phyloP scores from a whole-genome alignment of 2,888 invertebrate species.

The Diabrotica balteata region DNA sequence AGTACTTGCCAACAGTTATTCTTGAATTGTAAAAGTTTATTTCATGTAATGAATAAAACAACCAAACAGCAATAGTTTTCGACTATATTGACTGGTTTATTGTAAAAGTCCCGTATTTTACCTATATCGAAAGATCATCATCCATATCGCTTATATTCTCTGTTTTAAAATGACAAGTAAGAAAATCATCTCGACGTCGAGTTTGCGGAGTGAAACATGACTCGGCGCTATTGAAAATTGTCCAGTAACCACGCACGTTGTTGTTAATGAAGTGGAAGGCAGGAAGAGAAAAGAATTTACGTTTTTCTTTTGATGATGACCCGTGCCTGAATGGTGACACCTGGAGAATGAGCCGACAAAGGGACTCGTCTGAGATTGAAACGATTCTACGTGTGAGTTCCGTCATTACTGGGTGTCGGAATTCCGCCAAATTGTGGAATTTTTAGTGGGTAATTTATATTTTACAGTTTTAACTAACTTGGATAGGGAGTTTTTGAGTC shows the following conservation, averaged over 20 bases:
- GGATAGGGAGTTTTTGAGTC: no score
- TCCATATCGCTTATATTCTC: no score
- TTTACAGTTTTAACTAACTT: background rate
- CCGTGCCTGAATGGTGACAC: slow-evolving; percentile 48
- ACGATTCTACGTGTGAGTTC: slow-evolving; percentile 42
- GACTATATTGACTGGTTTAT: no score
- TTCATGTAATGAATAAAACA: no score
- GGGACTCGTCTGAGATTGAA: slow-evolving; percentile 34
- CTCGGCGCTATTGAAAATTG: slow-evolving; percentile 11
- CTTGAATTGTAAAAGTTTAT: no score
- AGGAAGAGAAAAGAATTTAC: slow-evolving; percentile 21
- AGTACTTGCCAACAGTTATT: no score
- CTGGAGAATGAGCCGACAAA: slow-evolving; percentile 46
- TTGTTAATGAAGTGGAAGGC: slow-evolving; percentile 14
- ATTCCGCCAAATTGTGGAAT: slow-evolving; percentile 24
- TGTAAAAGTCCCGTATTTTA: no score
- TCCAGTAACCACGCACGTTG: slow-evolving; percentile 21
- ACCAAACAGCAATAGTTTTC: no score
- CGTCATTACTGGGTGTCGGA: slow-evolving; percentile 27
- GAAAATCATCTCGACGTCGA: background rate
- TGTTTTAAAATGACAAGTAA: background rate
- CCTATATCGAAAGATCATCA: no score
- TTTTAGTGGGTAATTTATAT: background rate
- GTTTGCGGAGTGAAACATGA: slow-evolving; percentile 3
- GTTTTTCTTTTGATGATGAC: slow-evolving; percentile 33